A percentile compares a stretch with the other conserved stretches of the same genome.
phyloP scores from a whole-genome alignment of 2,888 invertebrate species.

The Cepaea hortensis region DNA sequence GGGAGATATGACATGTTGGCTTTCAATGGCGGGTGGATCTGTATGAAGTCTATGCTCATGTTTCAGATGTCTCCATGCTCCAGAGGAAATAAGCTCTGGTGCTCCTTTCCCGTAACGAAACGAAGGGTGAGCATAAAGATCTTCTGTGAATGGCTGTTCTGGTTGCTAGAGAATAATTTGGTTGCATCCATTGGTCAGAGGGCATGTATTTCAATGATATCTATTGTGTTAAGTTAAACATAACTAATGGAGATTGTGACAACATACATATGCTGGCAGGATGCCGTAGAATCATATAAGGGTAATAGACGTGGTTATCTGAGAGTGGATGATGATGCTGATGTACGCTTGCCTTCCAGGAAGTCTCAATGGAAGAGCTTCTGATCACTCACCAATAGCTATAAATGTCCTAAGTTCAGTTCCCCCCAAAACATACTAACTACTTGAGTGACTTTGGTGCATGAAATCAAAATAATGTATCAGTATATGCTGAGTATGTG shows the following conservation, averaged over 20 bases:
- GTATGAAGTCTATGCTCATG: neutral
- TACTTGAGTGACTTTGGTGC: too few relatives aligned
- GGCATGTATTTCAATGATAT: neutral
- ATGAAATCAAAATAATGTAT: too few relatives aligned
- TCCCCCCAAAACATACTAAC: too few relatives aligned
- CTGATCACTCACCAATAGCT: too few relatives aligned
- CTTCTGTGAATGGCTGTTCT: slow-evolving; percentile 55
- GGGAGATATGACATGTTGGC: neutral
- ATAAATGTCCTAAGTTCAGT: too few relatives aligned
- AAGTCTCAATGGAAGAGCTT: too few relatives aligned
- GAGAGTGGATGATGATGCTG: too few relatives aligned
- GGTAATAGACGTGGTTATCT: too few relatives aligned
- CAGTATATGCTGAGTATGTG: too few relatives aligned
- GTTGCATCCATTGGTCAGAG: neutral
- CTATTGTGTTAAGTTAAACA: neutral
- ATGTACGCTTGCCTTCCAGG: too few relatives aligned
- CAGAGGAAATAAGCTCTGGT: slow-evolving; percentile 44
- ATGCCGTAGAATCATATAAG: too few relatives aligned
- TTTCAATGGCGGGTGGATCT: neutral
- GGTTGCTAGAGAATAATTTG: slow-evolving; percentile 19
- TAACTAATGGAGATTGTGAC: neutral
- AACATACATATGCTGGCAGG: too few relatives aligned
- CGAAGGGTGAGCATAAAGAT: slow-evolving; percentile 66
- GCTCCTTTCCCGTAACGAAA: slow-evolving; percentile 62
- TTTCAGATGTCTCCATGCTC: slow-evolving; percentile 5